These are phyloP conservation scores for Seladonia tumulorum DNA, from an alignment of 2,888 invertebrate species.

Conservation along the genomic window DNA sequence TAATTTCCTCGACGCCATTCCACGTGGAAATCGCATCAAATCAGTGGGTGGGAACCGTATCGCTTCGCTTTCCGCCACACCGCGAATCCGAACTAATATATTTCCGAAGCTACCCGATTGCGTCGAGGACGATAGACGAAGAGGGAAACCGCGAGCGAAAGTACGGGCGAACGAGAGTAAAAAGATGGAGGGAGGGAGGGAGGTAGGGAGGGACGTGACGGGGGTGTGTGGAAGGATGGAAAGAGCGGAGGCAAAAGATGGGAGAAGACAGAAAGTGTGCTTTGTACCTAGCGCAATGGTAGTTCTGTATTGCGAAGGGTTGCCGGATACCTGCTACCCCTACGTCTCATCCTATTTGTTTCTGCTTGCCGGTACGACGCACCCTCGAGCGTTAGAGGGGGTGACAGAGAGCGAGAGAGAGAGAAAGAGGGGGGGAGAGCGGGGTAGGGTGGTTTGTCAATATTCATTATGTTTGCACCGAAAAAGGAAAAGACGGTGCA, in stretches of 20 bases:
- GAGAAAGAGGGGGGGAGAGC: background rate
- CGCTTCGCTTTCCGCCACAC: slow-evolving; percentile 74
- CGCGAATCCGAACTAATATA: slow-evolving; percentile 78
- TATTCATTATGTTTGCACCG: slow-evolving; percentile 75
- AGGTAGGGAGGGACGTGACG: background rate
- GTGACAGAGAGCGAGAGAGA: background rate
- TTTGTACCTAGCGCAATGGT: slow-evolving; percentile 74
- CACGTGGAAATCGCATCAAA: slow-evolving; percentile 76
- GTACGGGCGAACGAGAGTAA: slow-evolving; percentile 27
- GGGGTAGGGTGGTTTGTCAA: slow-evolving; percentile 73
- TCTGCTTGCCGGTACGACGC: slow-evolving; percentile 71
- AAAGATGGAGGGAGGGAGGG: slow-evolving; percentile 12
- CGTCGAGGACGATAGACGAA: slow-evolving; percentile 62
- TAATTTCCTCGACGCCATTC: slow-evolving; percentile 73
- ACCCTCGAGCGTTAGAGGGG: slow-evolving; percentile 62
- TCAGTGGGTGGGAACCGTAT: slow-evolving; percentile 63
- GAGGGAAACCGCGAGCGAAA: slow-evolving; percentile 35
- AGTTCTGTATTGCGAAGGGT: slow-evolving; percentile 69
- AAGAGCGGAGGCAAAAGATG: slow-evolving; percentile 36
- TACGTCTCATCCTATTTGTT: slow-evolving; percentile 77
- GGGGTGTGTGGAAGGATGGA: background rate
- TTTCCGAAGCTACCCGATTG: slow-evolving; percentile 77
- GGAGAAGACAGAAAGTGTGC: slow-evolving; percentile 63
- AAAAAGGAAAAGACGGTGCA: slow-evolving; percentile 55
- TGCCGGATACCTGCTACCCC: slow-evolving; percentile 66